Evolutionary conservation across 2,797 vertebrate species (phyloP), one percentile per base, ranked within the genome.

Genomic region (Columba guinea): DNA sequence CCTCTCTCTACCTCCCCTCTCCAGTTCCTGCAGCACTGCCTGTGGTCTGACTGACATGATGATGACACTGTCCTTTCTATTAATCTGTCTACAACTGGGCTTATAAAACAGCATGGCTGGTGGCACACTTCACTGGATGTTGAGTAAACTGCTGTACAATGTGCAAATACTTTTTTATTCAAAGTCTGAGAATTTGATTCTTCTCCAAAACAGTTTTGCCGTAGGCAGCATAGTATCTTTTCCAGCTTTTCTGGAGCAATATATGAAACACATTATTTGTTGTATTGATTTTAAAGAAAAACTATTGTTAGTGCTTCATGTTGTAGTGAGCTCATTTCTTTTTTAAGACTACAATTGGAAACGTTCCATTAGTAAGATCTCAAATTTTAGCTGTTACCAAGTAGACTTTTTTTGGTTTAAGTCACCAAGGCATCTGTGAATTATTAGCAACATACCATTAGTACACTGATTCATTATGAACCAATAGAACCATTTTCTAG

Each of bases 31-130:
- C 52, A 75, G 67, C 44, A 18, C 59, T 89, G 77, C 73, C 73
- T 89, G 71, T 94, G 89, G 81, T 94, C 67, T 95, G 60, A 95
- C 52, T 81, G 87, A 91, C 73, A 60, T 73, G 52, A 87, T 92
- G 73, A 89, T 83, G 93, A 84, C 70, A 91, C 67, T 83, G 63
- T 90, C 77, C 74, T 87, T 95, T 87, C 81, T 91, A 85, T 94
- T 91, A 93, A 93, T 87, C 91, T 91, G 59, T 92, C 83, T 93
- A 23, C 94, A 92, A 3, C 69, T 92, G 76, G 34, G 52, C 56
- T 82, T 90, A 90, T 80, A 93, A 92, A 97, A 95, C 62, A 86
- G 56, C 30, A 12, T 84, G 63, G 15, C 84, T 86, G 58, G 68
- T 91, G 75, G 46, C 75, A 91, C 11, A 92, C 39, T 86, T 93